Evolutionary conservation across 2,113 vertebrate species (phyloP), one percentile per base, ranked within the genome.

Genomic region (Pituophis catenifer): DNA sequence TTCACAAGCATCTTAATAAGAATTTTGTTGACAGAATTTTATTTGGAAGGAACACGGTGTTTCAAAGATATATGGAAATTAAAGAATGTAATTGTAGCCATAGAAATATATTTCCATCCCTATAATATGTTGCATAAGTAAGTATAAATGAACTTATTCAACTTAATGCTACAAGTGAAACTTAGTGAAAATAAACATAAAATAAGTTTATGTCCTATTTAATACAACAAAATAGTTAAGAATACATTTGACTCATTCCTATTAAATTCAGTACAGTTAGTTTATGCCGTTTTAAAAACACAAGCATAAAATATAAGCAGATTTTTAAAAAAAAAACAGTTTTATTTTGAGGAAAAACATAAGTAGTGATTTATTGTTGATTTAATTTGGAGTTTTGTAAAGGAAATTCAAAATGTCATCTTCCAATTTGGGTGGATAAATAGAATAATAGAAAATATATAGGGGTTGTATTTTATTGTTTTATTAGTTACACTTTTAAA

Each of bases 1-100:
- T 96, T 96, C 90, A 10, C 95, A 96, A 94, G 94, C 96, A 92
- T 92, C 91, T 93, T 97, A 96, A 95, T 96, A 93, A 96, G 93
- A 93, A 96, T 94, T 94, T 95, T 58, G 94, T 91, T 94, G 94
- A 70, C 94, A 94, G 91, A 94, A 93, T 96, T 95, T 94, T 96
- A 62, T 65, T 92, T 62, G 90, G 94, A 94, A 94, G 95, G 81
- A 96, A 19, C 29, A 96, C 94, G 93, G 94, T 89, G 93, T 94
- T 96, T 91, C 91, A 92, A 94, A 91, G 13, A 93, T 87, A 86
- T 95, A 89, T 91, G 75, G 89, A 86, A 54, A 38, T 75, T 90
- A 53, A 57, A 62, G 38, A 62, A 89, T 13, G 44, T 44, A 90
- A 93, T 53, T 90, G 54, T 19, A 52, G 90, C 81, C 3, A 50